Evolutionary conservation across 2,113 vertebrate species (phyloP), one percentile per base, ranked within the genome.

Genomic region (Silurus meridionalis): DNA sequence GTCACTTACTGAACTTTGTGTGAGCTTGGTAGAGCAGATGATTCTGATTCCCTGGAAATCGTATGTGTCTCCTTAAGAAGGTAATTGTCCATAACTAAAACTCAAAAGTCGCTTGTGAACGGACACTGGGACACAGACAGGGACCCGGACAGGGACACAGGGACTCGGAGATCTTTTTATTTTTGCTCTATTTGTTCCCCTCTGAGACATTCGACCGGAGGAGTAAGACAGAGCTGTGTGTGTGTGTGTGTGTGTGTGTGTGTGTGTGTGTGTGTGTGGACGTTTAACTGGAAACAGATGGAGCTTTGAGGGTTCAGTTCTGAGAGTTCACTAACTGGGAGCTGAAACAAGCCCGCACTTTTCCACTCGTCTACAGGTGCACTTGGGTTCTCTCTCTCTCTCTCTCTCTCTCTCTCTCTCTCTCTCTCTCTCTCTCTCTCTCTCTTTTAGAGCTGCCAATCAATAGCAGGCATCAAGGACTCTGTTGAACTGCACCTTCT

Each of bases 241-340:
- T 69, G 25, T 25, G 83, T 91, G 74, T 90, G 91, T 89, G 88
- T 55, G 74, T 77, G 50, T 79, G 77, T 58, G 53, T 58, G 75
- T 28, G 77, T 57, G 82, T 46, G 83, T 66, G 92, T 87, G 92
- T 94, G 91, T 91, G 75, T 90, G 91, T 89, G 88, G 88, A 89
- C 85, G 91, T 90, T 52, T 93, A 93, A 96, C 94, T 93, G 90
- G 91, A 94, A 95, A 88, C 95, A 96, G 92, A 95, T 96, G 95
- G 92, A 66, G 89, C 91, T 89, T 78, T 90, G 90, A 93, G 92
- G 89, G 90, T 83, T 83, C 74, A 85, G 57, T 90, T 87, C 88
- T 84, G 90, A 85, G 83, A 79, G 77, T 79, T 79, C 88, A 60
- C 87, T 86, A 85, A 92, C 89, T 85, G 90, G 92, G 89, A 89